phyloP scores from a whole-genome alignment of 2,113 vertebrate species.

The Paradisaea rubra region DNA sequence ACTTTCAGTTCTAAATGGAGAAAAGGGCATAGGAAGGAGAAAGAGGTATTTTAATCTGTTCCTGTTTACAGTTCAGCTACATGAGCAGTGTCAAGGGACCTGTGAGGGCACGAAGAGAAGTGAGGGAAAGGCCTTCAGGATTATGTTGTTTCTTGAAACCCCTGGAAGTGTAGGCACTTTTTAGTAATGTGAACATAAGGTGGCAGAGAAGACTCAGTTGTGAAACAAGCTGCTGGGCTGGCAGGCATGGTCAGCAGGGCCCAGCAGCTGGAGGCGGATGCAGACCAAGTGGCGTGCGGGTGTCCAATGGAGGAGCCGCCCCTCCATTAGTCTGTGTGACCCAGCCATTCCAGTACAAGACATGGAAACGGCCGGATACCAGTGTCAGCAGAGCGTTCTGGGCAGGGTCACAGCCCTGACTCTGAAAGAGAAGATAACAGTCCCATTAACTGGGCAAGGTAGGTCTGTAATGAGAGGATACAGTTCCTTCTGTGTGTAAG shows the following conservation, averaged over 20 bases:
- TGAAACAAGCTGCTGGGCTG: neutral
- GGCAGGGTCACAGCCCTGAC: neutral
- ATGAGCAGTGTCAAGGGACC: neutral
- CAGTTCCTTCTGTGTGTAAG: neutral
- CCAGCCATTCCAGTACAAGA: fast-evolving
- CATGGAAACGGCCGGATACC: neutral
- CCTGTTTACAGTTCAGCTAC: neutral
- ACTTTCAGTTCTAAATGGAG: neutral
- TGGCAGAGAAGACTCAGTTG: neutral
- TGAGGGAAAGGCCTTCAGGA: neutral
- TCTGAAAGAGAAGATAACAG: neutral
- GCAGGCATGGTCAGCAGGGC: neutral
- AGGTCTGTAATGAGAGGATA: slow-evolving; percentile 42
- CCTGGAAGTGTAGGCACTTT: neutral
- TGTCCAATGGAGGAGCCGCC: neutral
- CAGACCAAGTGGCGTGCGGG: fast-evolving
- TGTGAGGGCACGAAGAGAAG: neutral
- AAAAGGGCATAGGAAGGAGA: neutral
- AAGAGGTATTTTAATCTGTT: neutral
- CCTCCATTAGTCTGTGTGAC: fast-evolving
- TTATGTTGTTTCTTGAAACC: neutral
- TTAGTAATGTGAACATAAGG: fast-evolving
- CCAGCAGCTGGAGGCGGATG: neutral
- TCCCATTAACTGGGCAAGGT: neutral
- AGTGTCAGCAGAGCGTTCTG: neutral